Percentiles rank a stretch among this genome's conserved stretches.
Evolutionary conservation across 2,797 vertebrate genomes (phyloP).

Genomic region (Gallinago stenura): DNA sequence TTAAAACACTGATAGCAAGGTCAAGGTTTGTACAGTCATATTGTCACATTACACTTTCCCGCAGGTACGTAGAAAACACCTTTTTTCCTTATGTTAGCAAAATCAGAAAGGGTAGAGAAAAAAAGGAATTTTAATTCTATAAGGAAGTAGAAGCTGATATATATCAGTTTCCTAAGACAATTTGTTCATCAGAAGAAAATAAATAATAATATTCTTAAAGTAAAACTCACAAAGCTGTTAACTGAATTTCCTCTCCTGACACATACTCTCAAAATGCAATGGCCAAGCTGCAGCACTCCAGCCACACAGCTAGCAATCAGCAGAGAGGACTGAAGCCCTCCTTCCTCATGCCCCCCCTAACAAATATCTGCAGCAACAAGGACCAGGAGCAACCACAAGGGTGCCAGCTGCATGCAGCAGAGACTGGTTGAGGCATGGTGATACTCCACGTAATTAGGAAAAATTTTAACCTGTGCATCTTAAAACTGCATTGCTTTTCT

Average conservation of each 20-base stretch:
- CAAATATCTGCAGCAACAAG: not conserved
- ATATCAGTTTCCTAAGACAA: not conserved
- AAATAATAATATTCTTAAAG: not conserved
- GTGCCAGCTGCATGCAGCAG: not conserved
- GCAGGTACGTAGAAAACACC: not conserved
- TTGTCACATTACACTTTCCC: not conserved
- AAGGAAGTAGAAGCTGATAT: not conserved
- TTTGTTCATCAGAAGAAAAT: accelerated
- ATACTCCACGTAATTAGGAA: not conserved
- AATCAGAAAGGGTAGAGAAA: not conserved
- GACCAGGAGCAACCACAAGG: not conserved
- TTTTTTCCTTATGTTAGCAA: not conserved
- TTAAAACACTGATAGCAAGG: not conserved
- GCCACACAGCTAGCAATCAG: not conserved
- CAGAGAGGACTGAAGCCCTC: not conserved
- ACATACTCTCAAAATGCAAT: not conserved
- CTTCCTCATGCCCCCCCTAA: not conserved
- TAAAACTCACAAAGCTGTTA: not conserved
- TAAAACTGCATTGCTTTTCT: not conserved
- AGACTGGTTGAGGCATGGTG: accelerated
- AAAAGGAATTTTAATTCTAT: not conserved
- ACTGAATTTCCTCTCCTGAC: not conserved
- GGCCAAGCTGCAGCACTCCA: not conserved
- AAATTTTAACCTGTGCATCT: not conserved
- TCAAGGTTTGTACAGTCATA: not conserved